phyloP scores from a whole-genome alignment of 2,113 vertebrate genomes.

The Ctenodactylus gundi region DNA sequence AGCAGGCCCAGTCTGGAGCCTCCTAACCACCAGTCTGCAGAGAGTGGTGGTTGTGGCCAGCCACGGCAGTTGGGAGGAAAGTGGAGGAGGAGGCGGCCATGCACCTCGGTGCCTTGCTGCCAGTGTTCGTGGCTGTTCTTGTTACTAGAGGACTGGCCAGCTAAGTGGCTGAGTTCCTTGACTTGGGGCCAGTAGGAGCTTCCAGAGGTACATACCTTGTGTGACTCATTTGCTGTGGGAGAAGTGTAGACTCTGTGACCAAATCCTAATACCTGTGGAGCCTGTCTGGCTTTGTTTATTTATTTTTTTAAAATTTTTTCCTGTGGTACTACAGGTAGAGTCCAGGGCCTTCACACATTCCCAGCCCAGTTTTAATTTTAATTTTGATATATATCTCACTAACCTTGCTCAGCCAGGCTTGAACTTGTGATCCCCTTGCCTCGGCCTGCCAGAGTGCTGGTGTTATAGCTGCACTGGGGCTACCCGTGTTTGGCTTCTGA shows the following conservation, averaged over 20 bases:
- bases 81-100: background rate
- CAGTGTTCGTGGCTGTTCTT: background rate
- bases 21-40: slow-evolving; percentile 58
- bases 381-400: too few species aligned
- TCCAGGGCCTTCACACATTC: too few species aligned
- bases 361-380: too few species aligned
- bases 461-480: too few species aligned
- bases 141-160: background rate
- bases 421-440: too few species aligned
- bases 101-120: background rate
- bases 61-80: background rate
- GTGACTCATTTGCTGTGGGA: background rate
- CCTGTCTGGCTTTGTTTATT: too few species aligned
- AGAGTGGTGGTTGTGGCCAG: slow-evolving; percentile 12
- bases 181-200: slow-evolving; percentile 6
- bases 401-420: too few species aligned
- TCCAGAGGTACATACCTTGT: slow-evolving; percentile 20
- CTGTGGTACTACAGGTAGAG: too few species aligned
- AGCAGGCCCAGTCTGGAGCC: slow-evolving; percentile 46
- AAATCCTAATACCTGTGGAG: background rate
- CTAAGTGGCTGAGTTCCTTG: background rate
- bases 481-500: too few species aligned
- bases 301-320: background rate
- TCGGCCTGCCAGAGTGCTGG: too few species aligned
- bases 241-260: background rate